Percentiles rank a stretch among this genome's conserved stretches.
These are phyloP conservation scores for Tubulanus polymorphus DNA, from an alignment of 2,888 invertebrate species.

Conservation along the genomic window DNA sequence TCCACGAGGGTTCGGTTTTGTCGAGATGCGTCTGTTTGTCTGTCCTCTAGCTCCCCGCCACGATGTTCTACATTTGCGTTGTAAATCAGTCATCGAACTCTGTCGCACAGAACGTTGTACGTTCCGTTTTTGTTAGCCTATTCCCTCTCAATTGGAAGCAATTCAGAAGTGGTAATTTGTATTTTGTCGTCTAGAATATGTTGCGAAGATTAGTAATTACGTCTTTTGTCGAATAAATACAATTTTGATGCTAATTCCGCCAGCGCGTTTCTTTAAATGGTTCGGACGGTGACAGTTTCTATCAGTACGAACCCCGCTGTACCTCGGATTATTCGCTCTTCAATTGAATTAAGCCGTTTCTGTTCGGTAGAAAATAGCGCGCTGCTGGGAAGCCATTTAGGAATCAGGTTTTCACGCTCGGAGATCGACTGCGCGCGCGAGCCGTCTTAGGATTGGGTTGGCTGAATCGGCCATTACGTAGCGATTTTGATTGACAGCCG, in stretches of 20 bases:
- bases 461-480: too few species aligned
- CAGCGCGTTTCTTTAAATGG: too few species aligned
- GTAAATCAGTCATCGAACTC: too few species aligned
- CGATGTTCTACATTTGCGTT: too few species aligned
- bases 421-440: neutral
- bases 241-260: too few species aligned
- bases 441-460: neutral
- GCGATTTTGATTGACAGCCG: constrained; percentile 1
- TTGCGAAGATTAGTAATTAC: neutral
- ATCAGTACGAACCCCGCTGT: neutral
- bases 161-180: neutral
- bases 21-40: too few species aligned
- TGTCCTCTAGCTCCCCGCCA: too few species aligned
- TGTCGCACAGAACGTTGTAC: too few species aligned
- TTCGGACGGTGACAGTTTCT: too few species aligned
- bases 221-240: neutral
- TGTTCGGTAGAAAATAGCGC: neutral
- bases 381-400: too few species aligned
- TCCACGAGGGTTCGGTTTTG: too few species aligned
- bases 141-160: neutral
- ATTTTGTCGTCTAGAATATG: neutral
- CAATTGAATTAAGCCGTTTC: neutral
- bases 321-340: neutral
- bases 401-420: neutral
- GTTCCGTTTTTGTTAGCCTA: neutral